Percentiles rank a stretch among this genome's conserved stretches.
Conservation (phyloP, 2,113 vertebrate species). For the Arenaria interpres region DNA sequence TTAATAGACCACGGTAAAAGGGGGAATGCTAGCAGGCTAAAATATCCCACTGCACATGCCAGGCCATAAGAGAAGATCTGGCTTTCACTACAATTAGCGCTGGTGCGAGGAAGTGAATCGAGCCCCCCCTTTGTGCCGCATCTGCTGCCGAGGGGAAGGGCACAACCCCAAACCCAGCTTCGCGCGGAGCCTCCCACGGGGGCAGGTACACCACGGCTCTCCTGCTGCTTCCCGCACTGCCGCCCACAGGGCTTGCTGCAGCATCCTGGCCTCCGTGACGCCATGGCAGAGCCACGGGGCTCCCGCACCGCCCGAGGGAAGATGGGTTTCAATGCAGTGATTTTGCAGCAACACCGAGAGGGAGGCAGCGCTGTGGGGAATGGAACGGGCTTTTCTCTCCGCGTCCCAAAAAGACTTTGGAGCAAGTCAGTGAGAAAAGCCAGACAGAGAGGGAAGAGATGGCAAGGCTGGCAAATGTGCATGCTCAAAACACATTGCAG, state of each 20-base stretch:
- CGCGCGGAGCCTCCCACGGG: background rate
- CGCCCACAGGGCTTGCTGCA: background rate
- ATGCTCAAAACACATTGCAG: accelerated
- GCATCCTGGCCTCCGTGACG: background rate
- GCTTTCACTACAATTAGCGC: background rate
- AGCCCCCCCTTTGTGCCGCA: background rate
- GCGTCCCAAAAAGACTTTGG: accelerated
- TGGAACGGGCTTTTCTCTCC: background rate
- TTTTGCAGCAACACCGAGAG: background rate
- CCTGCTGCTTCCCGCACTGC: background rate
- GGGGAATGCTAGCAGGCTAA: background rate
- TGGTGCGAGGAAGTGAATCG: background rate
- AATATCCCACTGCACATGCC: background rate
- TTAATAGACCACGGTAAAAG: background rate
- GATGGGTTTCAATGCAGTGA: background rate
- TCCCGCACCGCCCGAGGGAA: background rate
- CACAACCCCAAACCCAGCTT: background rate
- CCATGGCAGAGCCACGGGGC: background rate
- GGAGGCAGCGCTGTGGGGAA: background rate
- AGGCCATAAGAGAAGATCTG: background rate
- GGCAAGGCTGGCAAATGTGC: background rate
- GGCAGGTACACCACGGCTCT: background rate
- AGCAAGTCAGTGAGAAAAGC: background rate
- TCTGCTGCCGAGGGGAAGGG: conserved; percentile 14
- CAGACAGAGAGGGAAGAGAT: background rate